phyloP scores from a whole-genome alignment of 2,113 vertebrate species.

The Forbesichthys agassizii region DNA sequence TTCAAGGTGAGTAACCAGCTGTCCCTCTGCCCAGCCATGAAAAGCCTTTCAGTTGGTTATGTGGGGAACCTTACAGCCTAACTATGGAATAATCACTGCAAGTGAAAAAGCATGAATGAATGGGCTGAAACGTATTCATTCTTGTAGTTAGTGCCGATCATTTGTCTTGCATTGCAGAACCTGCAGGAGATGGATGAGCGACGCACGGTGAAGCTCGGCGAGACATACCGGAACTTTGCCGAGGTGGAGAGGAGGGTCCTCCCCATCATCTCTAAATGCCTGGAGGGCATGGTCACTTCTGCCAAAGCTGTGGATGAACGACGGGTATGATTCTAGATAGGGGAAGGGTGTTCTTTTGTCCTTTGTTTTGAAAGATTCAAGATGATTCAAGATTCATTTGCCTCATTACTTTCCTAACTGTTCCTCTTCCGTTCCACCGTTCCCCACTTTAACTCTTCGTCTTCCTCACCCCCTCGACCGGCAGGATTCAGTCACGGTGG shows the following conservation, averaged over 20 bases:
- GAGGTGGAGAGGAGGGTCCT: conserved; percentile 94
- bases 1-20: conserved; percentile 84
- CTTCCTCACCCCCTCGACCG: neutral
- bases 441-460: neutral
- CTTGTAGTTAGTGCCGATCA: neutral
- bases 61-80: too few relatives aligned
- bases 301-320: conserved; percentile 95
- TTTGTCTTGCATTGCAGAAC: conserved; percentile 76
- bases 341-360: too few relatives aligned
- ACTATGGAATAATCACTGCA: too few relatives aligned
- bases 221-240: conserved; percentile 93
- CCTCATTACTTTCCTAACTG: too few relatives aligned
- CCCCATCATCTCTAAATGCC: conserved; percentile 95
- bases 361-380: too few relatives aligned
- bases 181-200: conserved; percentile 97
- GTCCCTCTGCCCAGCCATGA: neutral
- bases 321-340: conserved; percentile 68
- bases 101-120: too few relatives aligned
- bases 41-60: too few relatives aligned
- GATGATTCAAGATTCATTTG: too few relatives aligned
- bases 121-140: neutral
- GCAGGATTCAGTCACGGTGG: conserved; percentile 91
- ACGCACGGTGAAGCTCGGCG: conserved; percentile 92
- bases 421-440: too few relatives aligned
- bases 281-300: conserved; percentile 96